These are phyloP conservation scores for Manis javanica DNA, from an alignment of 2,797 vertebrate species.

Conservation along the genomic window DNA sequence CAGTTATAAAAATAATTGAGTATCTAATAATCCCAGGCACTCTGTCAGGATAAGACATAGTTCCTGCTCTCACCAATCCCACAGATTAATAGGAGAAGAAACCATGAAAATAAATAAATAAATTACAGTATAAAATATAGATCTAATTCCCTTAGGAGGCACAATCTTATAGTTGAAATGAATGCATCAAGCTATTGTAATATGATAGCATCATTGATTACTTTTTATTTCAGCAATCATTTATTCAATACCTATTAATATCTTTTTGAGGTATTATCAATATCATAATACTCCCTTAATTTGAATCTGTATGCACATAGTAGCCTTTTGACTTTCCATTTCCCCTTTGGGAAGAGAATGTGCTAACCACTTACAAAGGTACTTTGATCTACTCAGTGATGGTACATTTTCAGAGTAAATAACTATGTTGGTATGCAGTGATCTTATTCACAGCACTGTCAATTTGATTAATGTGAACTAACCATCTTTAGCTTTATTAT, in stretches of 20 bases:
- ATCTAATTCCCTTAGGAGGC: neutral
- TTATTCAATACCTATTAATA: neutral
- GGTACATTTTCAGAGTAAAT: neutral
- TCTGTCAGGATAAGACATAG: neutral
- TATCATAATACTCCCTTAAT: neutral
- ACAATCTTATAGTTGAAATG: neutral
- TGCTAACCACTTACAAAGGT: neutral
- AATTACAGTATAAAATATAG: neutral
- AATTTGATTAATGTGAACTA: neutral
- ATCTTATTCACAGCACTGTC: neutral
- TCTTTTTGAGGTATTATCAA: neutral
- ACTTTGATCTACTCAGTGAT: neutral
- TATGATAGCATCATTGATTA: neutral
- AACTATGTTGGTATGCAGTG: neutral
- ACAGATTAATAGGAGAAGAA: conserved; percentile 13
- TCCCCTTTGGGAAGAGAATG: neutral
- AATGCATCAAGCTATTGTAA: neutral
- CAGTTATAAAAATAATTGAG: neutral
- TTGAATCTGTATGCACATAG: neutral
- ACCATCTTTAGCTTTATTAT: neutral
- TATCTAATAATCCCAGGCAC: neutral
- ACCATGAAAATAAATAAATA: neutral
- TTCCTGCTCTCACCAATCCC: neutral
- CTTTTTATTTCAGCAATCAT: neutral
- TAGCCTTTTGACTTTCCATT: neutral